Evolutionary conservation across 2,888 invertebrate genomes (phyloP).

Genomic region (Scaptomyza polygonia): DNA sequence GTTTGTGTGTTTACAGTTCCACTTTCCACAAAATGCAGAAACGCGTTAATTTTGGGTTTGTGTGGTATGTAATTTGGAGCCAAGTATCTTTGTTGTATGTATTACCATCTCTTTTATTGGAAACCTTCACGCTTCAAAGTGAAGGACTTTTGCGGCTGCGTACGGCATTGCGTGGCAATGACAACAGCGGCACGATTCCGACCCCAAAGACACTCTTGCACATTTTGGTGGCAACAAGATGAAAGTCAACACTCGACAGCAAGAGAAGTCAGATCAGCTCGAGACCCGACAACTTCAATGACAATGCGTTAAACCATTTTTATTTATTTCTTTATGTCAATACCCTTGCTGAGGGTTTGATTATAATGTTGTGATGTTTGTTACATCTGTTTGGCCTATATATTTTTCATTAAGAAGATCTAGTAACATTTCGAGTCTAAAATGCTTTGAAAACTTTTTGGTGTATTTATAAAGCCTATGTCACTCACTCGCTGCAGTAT

Average conservation of each 20-base stretch:
- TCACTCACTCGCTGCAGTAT: too few relatives aligned
- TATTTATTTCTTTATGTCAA: not conserved
- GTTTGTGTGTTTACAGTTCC: slow-evolving; percentile 9
- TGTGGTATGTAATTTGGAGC: slow-evolving; percentile 53
- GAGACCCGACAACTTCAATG: slow-evolving; percentile 60
- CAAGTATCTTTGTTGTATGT: not conserved
- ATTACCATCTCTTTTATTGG: slow-evolving; percentile 21
- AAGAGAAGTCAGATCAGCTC: slow-evolving; percentile 10
- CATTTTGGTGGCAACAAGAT: slow-evolving; percentile 63
- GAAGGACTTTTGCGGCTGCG: slow-evolving; percentile 72
- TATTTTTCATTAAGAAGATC: too few relatives aligned
- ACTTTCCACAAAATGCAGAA: slow-evolving; percentile 64
- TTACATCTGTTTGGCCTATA: not conserved
- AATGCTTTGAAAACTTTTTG: too few relatives aligned
- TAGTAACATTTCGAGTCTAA: too few relatives aligned
- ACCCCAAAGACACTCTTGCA: slow-evolving; percentile 31
- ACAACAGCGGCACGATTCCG: slow-evolving; percentile 53
- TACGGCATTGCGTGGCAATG: slow-evolving; percentile 62
- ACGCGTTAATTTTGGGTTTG: slow-evolving; percentile 14
- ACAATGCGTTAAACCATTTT: slow-evolving; percentile 74
- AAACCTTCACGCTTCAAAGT: slow-evolving; percentile 77
- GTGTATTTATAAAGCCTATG: too few relatives aligned
- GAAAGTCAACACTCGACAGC: slow-evolving; percentile 76
- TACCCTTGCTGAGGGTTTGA: not conserved
- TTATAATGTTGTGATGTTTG: not conserved